Evolutionary conservation across 2,113 vertebrate genomes (phyloP), one percentile per base, ranked within the genome.

Genomic region (Solenodon paradoxus): DNA sequence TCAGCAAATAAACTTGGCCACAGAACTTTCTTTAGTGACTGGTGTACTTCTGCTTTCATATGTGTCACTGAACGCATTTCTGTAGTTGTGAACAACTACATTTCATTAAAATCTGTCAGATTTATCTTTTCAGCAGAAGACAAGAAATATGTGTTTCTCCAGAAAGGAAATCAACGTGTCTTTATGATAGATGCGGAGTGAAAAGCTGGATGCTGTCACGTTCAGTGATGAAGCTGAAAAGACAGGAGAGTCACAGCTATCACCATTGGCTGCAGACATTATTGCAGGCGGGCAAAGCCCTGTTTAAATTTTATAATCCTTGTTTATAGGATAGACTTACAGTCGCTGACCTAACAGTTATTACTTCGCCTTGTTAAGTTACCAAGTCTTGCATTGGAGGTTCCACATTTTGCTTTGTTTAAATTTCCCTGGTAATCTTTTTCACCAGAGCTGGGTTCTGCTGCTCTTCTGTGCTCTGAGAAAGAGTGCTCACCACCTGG

Each of bases 21-120:
- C 91, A 64, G 97, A 94, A 96, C 89, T 82, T 49, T 68, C 11
- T 26, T 28, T 30, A 47, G 22, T 40, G 61, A 9, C 45, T 28
- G 49, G 45, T 12, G 0, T 83, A n/a, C 85, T 94, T 96, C 83
- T 92, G 87, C 53, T 97, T 98, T 93, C 84, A 49, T 97, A 61
- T 95, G n/a, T 88, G 80, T 68, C 95, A 82, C 90, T 87, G 79
- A 63, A 93, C 57, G 64, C 74, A 95, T 98, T 98, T 98, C 97
- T 98, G 3, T 93, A 98, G 96, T 98, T 98, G 97, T 96, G 98
- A 98, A 97, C 98, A 98, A 98, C 97, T 93, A 98, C 94, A 95
- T 98, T 97, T 98, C 98, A 98, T 98, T 98, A 98, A 98, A 98
- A 98, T 97, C 98, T 98, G 98, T 98, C 98, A 98, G 98, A 97